Evolutionary conservation across 2,888 invertebrate species (phyloP).

Genomic region (Drosophila nigritarsus): DNA sequence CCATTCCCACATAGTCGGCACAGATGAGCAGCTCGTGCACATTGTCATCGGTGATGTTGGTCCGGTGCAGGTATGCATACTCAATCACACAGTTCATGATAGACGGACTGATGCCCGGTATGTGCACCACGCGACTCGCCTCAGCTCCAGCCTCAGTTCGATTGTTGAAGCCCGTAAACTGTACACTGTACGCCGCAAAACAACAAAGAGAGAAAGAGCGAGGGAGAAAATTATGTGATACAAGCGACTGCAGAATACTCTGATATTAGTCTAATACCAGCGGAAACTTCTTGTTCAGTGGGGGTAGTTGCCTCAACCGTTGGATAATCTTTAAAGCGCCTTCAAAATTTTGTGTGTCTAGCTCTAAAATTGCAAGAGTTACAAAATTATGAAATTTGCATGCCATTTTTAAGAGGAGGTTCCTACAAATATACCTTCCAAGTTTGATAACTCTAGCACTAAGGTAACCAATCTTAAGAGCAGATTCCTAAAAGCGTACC

Average conservation of each 20-base stretch:
- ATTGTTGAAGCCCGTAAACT: constrained; percentile 80
- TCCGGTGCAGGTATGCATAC: constrained; percentile 93
- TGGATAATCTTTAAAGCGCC: neutral
- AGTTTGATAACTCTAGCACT: neutral
- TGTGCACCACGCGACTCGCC: constrained; percentile 89
- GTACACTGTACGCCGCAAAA: constrained; percentile 64
- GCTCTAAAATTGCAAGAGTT: neutral
- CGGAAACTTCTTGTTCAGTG: neutral
- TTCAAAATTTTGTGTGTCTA: neutral
- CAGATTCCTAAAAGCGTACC: neutral
- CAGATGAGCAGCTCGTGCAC: constrained; percentile 93
- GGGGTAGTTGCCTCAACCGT: neutral
- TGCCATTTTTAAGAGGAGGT: neutral
- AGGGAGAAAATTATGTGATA: neutral
- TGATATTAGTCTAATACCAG: neutral
- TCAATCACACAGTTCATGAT: constrained; percentile 92
- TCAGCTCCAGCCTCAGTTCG: constrained; percentile 53
- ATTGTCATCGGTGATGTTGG: constrained; percentile 91
- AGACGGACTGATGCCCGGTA: constrained; percentile 91
- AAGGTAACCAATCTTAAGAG: neutral
- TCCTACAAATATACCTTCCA: neutral
- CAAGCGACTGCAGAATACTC: neutral
- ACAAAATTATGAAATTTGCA: neutral
- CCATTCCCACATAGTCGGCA: constrained; percentile 94
- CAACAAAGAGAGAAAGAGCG: neutral